Evolutionary conservation across 1,140 invertebrate genomes (phyloP), one percentile per base, ranked within the genome.

Genomic region (Micrasema longulum): DNA sequence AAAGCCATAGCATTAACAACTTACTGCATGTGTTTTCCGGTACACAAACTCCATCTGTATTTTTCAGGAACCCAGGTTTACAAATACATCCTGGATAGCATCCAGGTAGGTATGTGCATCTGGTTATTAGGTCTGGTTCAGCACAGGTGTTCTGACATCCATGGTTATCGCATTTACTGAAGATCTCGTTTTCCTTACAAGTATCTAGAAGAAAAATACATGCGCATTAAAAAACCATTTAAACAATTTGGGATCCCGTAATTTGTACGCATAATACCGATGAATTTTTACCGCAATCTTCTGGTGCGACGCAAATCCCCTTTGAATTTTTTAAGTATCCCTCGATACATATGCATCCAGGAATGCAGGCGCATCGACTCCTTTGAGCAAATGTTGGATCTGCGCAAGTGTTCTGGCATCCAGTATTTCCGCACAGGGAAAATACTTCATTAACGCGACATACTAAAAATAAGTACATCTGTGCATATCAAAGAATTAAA

Each of bases 31-130:
- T 20, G 9, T 31, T 16, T 64, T 45, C 11, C 0, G 62, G 62
- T 18, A 64, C 43, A 26, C 62, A 64, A 1, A 22, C 14, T 22
- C 62, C 62, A 12, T 18, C 12, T 20, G 41, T 1, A 6, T 45
- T 23, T 22, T 20, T 64, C 10, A 64, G 62, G 43, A 45, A 64
- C 0, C 62, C 62, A 3, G 20, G 10, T 1, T 12, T n/a, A 31
- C 70, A 72, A 7, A 72, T 67, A 23, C 70, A 72, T 12, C 70
- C 70, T 6, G 63, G 23, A 36, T 67, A 62, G 50, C 72, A 73
- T 12, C 14, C 55, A 9, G 38, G 53, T 3, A 53, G 1, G 23
- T 11, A n/a, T 1, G 26, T 16, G 31, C 72, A 73, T 16, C 22
- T 20, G 2, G 31, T 7, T 2, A 23, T 22, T 11, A 72, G 20